Base-by-base conservation (phyloP, 1,140 invertebrate genomes). In the Bombus superbus region DNA sequence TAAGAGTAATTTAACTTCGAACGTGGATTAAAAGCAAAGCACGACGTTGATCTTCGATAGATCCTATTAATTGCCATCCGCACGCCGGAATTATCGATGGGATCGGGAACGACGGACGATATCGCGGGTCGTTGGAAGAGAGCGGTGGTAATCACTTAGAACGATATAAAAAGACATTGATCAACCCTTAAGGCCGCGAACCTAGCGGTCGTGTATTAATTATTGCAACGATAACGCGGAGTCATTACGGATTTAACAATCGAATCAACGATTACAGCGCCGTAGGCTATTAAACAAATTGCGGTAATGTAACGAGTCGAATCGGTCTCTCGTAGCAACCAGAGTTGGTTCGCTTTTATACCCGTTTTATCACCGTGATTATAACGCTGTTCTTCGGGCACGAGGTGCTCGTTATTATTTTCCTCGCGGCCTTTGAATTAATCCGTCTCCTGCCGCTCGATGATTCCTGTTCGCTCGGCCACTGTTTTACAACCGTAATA, bases 111-210 rank as follows among this genome's bases (percentile, higher is more conserved):
- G 47, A 76, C 3, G 32, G 47, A 76, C 3, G 32, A 28, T 38
- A 57, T 38, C 69, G 13, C 15, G 74, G 78, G 66, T 68, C 53
- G 40, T 5, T 25, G 15, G 22, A 53, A 18, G 25, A 75, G 35
- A 32, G 32, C 32, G 32, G 32, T 79, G 79, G 62, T 62, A 59
- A 85, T 87, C 57, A 74, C 73, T 78, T 76, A 69, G 25, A 83
- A 13, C 28, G 84, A 57, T 89, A 83, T 89, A 89, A 89, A 89
- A 89, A 83, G 88, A 89, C 79, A 73, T 80, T 40, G 53, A 68
- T 74, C 38, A 72, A n/a, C 53, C 42, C 44, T 72, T 85, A 62
- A 77, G 44, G 57, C 79, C 72, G 42, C 13, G 9, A 25, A 18
- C 11, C 71, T 2, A 42, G 44, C 71, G 22, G 44, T 18, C 32